These are phyloP conservation scores for Pocota personata DNA, from an alignment of 2,888 invertebrate species.

Conservation along the genomic window DNA sequence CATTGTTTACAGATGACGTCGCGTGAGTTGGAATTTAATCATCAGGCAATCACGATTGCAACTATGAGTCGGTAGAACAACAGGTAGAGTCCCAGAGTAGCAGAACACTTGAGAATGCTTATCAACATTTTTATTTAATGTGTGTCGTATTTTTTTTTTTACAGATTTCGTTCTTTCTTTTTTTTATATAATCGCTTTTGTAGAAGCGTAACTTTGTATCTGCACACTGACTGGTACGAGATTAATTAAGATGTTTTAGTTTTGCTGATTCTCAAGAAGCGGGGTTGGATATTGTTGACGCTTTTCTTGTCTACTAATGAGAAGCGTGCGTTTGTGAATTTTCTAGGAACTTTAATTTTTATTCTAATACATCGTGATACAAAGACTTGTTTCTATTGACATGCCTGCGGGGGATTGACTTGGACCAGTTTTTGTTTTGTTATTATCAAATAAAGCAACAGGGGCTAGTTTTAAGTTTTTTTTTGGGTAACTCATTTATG, in stretches of 20 bases:
- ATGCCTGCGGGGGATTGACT: not conserved
- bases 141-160: not conserved
- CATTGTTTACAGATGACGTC: conserved; percentile 55
- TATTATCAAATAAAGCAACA: not conserved
- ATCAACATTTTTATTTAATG: conserved; percentile 11
- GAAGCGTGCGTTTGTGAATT: not conserved
- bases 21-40: not conserved
- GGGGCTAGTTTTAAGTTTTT: not conserved
- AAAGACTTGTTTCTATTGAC: not conserved
- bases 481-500: too few relatives aligned
- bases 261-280: conserved; percentile 13
- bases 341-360: not conserved
- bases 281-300: not conserved
- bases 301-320: not conserved
- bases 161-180: conserved; percentile 2
- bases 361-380: not conserved
- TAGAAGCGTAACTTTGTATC: conserved; percentile 53
- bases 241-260: conserved; percentile 33
- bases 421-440: not conserved
- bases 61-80: conserved; percentile 18
- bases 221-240: conserved; percentile 51
- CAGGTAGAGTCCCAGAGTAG: not conserved
- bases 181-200: conserved; percentile 24
- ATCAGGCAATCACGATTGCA: conserved; percentile 8
- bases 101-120: conserved; percentile 10